Conservation (phyloP, 2,113 vertebrate species). For the Lepidothrix coronata region DNA sequence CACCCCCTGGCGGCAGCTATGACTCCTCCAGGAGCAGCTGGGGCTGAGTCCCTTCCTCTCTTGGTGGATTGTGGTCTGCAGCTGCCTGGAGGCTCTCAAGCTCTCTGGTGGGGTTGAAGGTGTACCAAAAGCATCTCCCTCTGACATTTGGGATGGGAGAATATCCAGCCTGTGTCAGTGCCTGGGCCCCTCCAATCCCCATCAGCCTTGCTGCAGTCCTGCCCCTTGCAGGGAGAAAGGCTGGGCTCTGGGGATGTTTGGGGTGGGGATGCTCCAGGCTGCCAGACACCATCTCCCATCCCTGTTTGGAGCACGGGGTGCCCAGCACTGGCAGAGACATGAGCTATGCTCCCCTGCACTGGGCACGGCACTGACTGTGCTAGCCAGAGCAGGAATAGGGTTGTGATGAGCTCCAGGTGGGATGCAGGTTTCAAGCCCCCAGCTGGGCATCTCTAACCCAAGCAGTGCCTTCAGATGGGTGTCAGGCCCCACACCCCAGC, state of each 20-base stretch:
- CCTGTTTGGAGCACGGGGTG: not conserved
- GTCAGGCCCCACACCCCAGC: not conserved
- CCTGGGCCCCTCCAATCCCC: accelerated
- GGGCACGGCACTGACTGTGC: not conserved
- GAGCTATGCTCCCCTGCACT: accelerated
- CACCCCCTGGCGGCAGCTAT: not conserved
- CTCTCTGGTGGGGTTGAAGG: not conserved
- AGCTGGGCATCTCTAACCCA: not conserved
- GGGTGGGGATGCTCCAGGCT: not conserved
- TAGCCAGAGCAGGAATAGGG: not conserved
- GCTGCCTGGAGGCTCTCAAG: not conserved
- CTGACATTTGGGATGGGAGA: not conserved
- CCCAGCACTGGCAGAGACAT: not conserved
- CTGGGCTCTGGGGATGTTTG: accelerated
- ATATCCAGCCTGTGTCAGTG: accelerated
- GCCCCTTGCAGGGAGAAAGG: not conserved
- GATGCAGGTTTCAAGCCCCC: not conserved
- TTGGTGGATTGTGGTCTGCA: not conserved
- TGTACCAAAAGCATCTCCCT: not conserved
- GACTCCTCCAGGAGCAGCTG: not conserved
- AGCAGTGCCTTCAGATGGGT: not conserved
- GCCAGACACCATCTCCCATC: not conserved
- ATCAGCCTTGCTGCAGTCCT: not conserved
- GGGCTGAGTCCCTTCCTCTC: not conserved
- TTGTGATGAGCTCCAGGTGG: not conserved